These are phyloP conservation scores for Gymnocypris eckloni DNA, from an alignment of 2,797 vertebrate genomes.

Conservation along the genomic window DNA sequence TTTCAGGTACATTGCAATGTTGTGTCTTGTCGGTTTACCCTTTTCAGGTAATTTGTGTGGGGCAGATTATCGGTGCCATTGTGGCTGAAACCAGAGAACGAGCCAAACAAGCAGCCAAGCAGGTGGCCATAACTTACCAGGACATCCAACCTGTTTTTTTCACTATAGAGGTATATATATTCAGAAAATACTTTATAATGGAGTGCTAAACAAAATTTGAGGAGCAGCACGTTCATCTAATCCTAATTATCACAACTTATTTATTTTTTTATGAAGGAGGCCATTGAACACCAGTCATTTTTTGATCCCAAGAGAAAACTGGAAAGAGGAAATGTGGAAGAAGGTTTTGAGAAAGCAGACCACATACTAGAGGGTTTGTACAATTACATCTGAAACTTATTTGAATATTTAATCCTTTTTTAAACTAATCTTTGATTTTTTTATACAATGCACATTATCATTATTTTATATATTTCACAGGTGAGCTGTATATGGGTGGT, in stretches of 20 bases:
- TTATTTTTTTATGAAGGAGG: conserved; percentile 54
- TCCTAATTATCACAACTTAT: neutral
- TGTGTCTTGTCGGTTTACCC: neutral
- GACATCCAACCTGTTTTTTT: conserved; percentile 66
- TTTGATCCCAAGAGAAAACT: conserved; percentile 64
- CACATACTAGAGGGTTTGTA: conserved; percentile 63
- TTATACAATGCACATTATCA: neutral
- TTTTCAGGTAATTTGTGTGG: conserved; percentile 62
- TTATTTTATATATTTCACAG: conserved; percentile 37
- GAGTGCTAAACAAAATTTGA: neutral
- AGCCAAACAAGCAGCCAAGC: conserved; percentile 60
- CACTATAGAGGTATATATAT: conserved; percentile 62
- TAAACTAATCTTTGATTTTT: neutral
- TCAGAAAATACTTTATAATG: neutral
- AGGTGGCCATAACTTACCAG: conserved; percentile 56
- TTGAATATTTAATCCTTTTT: neutral
- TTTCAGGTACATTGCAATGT: neutral
- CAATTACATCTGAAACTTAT: neutral
- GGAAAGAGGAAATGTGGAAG: conserved; percentile 65
- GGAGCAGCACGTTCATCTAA: neutral
- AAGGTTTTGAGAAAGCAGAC: conserved; percentile 59
- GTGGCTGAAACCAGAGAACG: conserved; percentile 65
- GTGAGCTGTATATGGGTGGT: conserved; percentile 64
- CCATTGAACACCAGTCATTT: conserved; percentile 66
- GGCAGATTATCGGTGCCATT: conserved; percentile 65